These are phyloP conservation scores for Chloromyia formosa DNA, from an alignment of 2,888 invertebrate genomes.

Conservation along the genomic window DNA sequence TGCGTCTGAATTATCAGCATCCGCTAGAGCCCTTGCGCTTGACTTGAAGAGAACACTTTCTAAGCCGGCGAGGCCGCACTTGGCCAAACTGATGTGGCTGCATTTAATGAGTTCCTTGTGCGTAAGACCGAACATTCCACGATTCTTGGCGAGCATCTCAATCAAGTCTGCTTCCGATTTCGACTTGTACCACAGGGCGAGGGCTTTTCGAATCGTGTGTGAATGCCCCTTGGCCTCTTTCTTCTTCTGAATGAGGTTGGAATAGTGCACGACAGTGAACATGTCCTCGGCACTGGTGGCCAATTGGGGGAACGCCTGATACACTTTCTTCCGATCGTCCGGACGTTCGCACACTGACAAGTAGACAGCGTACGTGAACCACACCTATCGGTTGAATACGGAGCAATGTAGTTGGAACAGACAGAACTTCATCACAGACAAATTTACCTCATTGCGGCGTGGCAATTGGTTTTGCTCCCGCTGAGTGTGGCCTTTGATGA, in stretches of 20 bases:
- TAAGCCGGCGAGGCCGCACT: constrained; percentile 49
- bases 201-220: constrained; percentile 58
- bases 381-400: constrained; percentile 49
- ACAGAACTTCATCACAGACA: not conserved
- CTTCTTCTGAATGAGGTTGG: constrained; percentile 53
- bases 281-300: constrained; percentile 56
- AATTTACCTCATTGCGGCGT: constrained; percentile 58
- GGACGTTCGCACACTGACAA: constrained; percentile 49
- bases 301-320: constrained; percentile 54
- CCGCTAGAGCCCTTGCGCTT: not conserved
- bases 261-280: constrained; percentile 57
- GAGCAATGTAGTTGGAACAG: not conserved
- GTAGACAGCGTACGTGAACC: constrained; percentile 58
- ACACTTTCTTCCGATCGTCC: constrained; percentile 20
- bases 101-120: constrained; percentile 56
- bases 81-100: constrained; percentile 54
- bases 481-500: constrained; percentile 51
- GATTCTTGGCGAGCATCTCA: constrained; percentile 55
- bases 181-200: constrained; percentile 57
- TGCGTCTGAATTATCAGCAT: not conserved
- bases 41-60: not conserved
- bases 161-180: constrained; percentile 53
- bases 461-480: constrained; percentile 51
- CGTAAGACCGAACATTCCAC: constrained; percentile 52
- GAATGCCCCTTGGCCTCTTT: constrained; percentile 54